Evolutionary conservation across 2,113 vertebrate species (phyloP), one percentile per base, ranked within the genome.

Genomic region (Chascanopsetta lugubris): DNA sequence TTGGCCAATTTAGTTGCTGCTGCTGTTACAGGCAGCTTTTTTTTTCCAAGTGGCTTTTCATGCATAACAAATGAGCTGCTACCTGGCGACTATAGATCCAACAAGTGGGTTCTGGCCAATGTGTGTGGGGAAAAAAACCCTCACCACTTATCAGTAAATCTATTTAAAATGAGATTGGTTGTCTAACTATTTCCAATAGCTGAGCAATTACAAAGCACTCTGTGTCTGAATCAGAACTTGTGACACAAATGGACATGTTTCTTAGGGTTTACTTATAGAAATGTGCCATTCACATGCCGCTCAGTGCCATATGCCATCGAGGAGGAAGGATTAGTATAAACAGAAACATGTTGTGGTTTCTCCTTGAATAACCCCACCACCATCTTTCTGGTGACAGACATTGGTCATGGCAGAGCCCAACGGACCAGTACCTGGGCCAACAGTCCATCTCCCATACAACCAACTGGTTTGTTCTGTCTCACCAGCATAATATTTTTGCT

Each of bases 1-100:
- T 85, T 86, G 86, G 78, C 50, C 86, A 86, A 88, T 88, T 84
- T 85, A 80, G 66, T 29, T 26, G 72, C 77, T 57, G 86, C 76
- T 32, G 64, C 60, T 38, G 69, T 78, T 32, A 69, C 80, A 46
- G 68, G 76, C 6, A n/a, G 79, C 67, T 82, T 62, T 57, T 64
- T 82, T 62, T 57, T 51, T 56, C 56, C 78, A 79, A 82, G 82
- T 70, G 73, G 55, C 53, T 79, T 87, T 82, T 61, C 73, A 89
- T 88, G 88, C 85, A 90, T 82, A 82, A 81, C 72, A 83, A 73
- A 84, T 85, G 55, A 79, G 61, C 43, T 2, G 24, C 66, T 82
- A 81, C 69, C 80, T 79, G 79, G 74, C 71, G 76, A 80, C 70
- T 75, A 67, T 56, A 58, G 50, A 59, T 68, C 69, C 77, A 87